Conservation (phyloP, 2,888 invertebrate species). For the Oxystoma pomonae region DNA sequence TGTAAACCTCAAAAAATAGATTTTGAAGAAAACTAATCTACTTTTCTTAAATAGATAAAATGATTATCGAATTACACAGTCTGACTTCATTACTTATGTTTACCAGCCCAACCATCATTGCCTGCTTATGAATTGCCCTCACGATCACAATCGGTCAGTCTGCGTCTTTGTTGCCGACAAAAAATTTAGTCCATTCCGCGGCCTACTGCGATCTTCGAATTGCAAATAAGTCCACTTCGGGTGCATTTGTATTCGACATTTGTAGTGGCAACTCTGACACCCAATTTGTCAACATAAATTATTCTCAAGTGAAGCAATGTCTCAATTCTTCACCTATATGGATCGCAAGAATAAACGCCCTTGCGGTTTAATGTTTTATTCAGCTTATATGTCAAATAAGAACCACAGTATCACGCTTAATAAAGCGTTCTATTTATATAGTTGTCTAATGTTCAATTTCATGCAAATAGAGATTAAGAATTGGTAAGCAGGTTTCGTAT, state of each 20-base stretch:
- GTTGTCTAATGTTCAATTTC: too few relatives aligned
- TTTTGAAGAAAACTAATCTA: too few relatives aligned
- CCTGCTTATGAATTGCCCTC: not conserved
- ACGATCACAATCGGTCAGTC: not conserved
- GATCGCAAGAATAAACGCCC: not conserved
- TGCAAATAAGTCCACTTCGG: conserved; percentile 41
- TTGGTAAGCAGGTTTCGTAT: too few relatives aligned
- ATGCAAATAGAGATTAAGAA: too few relatives aligned
- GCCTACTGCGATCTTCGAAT: conserved; percentile 34
- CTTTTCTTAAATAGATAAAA: too few relatives aligned
- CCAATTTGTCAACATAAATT: conserved; percentile 49
- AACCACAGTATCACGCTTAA: too few relatives aligned
- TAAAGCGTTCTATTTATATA: too few relatives aligned
- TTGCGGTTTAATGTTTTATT: not conserved
- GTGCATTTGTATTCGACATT: conserved; percentile 46
- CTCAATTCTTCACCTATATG: conserved; percentile 39
- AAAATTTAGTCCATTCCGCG: conserved; percentile 40
- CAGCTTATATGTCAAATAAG: too few relatives aligned
- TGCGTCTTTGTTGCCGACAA: conserved; percentile 10
- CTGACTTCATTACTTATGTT: too few relatives aligned
- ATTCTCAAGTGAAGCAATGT: conserved; percentile 38
- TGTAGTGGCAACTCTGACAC: conserved; percentile 45
- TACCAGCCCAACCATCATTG: too few relatives aligned
- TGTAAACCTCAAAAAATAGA: too few relatives aligned
- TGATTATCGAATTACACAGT: too few relatives aligned